Evolutionary conservation across 2,888 invertebrate genomes (phyloP).

Genomic region (Oscheius sp.): DNA sequence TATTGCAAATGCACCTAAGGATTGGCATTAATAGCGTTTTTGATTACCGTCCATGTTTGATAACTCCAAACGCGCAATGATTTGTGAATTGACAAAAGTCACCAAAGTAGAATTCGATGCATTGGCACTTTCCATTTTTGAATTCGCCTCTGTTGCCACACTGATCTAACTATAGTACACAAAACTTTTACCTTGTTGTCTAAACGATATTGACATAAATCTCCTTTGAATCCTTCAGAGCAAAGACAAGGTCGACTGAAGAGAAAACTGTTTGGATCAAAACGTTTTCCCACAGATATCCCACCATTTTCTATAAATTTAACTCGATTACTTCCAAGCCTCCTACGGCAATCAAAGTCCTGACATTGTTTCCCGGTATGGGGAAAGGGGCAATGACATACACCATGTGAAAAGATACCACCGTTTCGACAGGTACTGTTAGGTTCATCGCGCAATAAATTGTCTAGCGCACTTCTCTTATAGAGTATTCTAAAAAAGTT

Average conservation of each 20-base stretch:
- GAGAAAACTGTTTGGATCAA: conserved; percentile 57
- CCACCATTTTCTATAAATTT: conserved; percentile 38
- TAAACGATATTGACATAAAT: conserved; percentile 59
- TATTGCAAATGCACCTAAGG: conserved; percentile 59
- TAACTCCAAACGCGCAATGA: conserved; percentile 54
- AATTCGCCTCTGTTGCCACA: conserved; percentile 63
- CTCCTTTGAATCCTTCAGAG: conserved; percentile 58
- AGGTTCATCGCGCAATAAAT: conserved; percentile 45
- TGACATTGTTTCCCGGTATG: conserved; percentile 56
- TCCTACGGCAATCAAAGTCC: conserved; percentile 61
- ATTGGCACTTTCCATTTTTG: conserved; percentile 55
- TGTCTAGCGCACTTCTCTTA: conserved; percentile 45
- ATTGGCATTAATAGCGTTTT: too few relatives aligned
- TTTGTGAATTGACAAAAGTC: conserved; percentile 64
- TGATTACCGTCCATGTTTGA: conserved; percentile 51
- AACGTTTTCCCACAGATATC: conserved; percentile 57
- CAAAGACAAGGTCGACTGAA: conserved; percentile 62
- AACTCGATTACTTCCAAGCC: background rate
- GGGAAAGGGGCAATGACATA: conserved; percentile 58
- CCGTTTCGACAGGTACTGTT: conserved; percentile 45
- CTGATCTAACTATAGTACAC: too few relatives aligned
- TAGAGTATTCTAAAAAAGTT: conserved; percentile 31
- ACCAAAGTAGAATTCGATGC: conserved; percentile 64
- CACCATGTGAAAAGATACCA: conserved; percentile 49
- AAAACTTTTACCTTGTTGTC: conserved; percentile 61